These are phyloP conservation scores for Cheiracanthium punctorium DNA, from an alignment of 2,888 invertebrate species.

Conservation along the genomic window DNA sequence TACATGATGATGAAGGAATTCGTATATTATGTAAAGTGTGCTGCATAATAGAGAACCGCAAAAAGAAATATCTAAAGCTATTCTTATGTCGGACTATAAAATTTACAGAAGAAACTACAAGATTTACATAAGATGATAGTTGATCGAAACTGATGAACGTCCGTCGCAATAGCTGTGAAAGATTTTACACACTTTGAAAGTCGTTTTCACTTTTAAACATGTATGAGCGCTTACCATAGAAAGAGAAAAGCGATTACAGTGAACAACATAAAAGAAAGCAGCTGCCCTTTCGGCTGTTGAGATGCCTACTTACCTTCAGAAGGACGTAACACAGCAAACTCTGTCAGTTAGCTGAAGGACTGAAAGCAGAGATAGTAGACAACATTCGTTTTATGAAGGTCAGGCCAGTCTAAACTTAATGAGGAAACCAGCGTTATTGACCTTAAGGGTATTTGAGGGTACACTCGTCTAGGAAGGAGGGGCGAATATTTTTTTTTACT, in stretches of 20 bases:
- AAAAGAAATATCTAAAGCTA: too few relatives aligned
- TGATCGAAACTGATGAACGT: too few relatives aligned
- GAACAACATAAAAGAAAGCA: background rate
- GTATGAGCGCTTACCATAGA: too few relatives aligned
- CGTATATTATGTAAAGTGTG: too few relatives aligned
- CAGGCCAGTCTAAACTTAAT: slow-evolving; percentile 48
- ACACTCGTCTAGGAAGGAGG: slow-evolving; percentile 19
- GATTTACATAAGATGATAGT: too few relatives aligned
- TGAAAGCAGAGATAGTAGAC: slow-evolving; percentile 37
- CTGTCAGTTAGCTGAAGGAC: slow-evolving; percentile 39
- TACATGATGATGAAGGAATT: too few relatives aligned
- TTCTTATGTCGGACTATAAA: too few relatives aligned
- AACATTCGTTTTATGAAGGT: slow-evolving; percentile 62
- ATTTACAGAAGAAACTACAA: too few relatives aligned
- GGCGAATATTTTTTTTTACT: background rate
- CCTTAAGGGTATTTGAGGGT: slow-evolving; percentile 39
- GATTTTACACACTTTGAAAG: too few relatives aligned
- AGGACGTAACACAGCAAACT: slow-evolving; percentile 39
- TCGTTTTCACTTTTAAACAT: too few relatives aligned
- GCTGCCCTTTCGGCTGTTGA: background rate
- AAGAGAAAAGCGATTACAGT: background rate
- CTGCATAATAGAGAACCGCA: too few relatives aligned
- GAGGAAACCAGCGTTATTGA: slow-evolving; percentile 58
- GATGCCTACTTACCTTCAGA: slow-evolving; percentile 51
- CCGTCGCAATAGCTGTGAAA: too few relatives aligned